Evolutionary conservation across 2,113 vertebrate species (phyloP).

Genomic region (Zosterops japonicus): DNA sequence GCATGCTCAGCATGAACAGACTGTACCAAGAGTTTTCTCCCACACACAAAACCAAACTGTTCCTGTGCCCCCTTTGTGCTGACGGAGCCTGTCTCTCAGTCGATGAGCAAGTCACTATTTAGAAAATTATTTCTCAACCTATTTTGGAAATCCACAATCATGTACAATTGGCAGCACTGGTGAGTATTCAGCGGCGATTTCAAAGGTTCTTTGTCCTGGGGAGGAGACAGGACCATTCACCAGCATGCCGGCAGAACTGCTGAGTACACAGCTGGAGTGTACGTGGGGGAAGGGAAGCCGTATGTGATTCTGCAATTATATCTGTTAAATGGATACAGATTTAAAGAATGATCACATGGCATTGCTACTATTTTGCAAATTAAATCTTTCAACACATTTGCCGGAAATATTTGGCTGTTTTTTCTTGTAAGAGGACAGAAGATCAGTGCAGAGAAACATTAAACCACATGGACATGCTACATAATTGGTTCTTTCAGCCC

Average conservation of each 20-base stretch:
- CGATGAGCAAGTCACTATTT: slow-evolving; percentile 57
- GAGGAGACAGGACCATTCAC: slow-evolving; percentile 40
- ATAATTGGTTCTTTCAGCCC: slow-evolving; percentile 39
- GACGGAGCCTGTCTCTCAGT: slow-evolving; percentile 20
- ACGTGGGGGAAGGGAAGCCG: neutral
- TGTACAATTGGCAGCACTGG: neutral
- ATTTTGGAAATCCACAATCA: slow-evolving; percentile 31
- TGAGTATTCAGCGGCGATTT: slow-evolving; percentile 12
- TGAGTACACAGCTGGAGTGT: slow-evolving; percentile 31
- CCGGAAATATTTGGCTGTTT: slow-evolving; percentile 1
- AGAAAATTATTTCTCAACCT: slow-evolving; percentile 59
- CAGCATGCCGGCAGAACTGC: slow-evolving; percentile 34
- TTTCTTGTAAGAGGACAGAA: neutral
- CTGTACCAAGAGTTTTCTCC: slow-evolving; percentile 59
- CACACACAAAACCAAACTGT: slow-evolving; percentile 62
- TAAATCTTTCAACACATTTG: neutral
- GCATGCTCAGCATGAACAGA: slow-evolving; percentile 57
- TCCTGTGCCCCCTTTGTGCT: slow-evolving; percentile 37
- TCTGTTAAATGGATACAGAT: neutral
- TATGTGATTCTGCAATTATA: neutral
- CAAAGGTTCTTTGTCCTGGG: slow-evolving; percentile 62
- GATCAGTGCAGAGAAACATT: neutral
- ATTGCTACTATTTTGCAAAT: neutral
- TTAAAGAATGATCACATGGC: neutral
- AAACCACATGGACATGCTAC: neutral